Evolutionary conservation across 2,113 vertebrate species (phyloP).

Genomic region (Eudyptes chrysolophus): DNA sequence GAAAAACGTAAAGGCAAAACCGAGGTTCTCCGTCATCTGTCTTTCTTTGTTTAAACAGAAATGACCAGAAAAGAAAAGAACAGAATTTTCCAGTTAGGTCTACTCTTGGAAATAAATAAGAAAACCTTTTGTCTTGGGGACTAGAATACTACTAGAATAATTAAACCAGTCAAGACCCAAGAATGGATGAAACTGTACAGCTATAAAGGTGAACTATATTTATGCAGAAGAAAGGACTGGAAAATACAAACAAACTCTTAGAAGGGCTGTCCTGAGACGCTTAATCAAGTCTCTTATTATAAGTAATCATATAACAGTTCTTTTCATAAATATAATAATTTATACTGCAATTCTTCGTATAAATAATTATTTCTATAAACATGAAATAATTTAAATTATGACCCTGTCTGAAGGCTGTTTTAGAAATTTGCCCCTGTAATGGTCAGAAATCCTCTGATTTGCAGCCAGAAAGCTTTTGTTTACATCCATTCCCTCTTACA

Average conservation of each 20-base stretch:
- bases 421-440: not conserved
- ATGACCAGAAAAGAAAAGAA: not conserved
- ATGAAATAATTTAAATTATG: not conserved
- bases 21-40: not conserved
- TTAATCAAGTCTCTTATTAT: not conserved
- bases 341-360: not conserved
- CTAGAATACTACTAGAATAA: not conserved
- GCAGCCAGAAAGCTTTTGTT: not conserved
- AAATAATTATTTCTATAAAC: not conserved
- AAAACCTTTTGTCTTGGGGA: not conserved
- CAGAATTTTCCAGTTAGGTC: not conserved
- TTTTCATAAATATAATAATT: not conserved
- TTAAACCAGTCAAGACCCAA: not conserved
- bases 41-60: not conserved
- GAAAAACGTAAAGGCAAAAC: not conserved
- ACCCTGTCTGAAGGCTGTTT: not conserved
- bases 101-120: not conserved
- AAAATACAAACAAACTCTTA: not conserved
- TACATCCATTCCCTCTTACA: not conserved
- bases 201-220: not conserved
- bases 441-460: not conserved
- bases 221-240: not conserved
- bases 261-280: not conserved
- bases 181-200: not conserved
- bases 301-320: not conserved